These are phyloP conservation scores for Drosophila kikkawai DNA, from an alignment of 1,140 invertebrate species.

Conservation along the genomic window DNA sequence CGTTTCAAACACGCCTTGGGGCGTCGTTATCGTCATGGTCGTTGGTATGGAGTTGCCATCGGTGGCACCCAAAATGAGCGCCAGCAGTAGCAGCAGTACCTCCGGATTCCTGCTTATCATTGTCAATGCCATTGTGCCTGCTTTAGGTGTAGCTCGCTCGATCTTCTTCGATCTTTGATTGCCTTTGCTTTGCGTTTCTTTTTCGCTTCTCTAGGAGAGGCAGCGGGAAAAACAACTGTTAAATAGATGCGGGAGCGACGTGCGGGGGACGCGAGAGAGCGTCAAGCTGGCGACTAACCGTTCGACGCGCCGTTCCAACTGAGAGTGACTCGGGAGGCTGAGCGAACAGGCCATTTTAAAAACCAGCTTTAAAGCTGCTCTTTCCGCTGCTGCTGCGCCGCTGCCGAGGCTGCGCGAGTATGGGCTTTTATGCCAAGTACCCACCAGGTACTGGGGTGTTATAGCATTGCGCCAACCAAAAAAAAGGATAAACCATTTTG, in stretches of 20 bases:
- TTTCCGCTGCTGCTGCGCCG: conserved; percentile 10
- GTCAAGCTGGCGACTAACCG: conserved; percentile 50
- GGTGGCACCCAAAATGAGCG: conserved; percentile 19
- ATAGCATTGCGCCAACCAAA: background rate
- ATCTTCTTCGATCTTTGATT: conserved; percentile 37
- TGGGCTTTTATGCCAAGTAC: conserved; percentile 13
- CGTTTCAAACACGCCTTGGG: conserved; percentile 70
- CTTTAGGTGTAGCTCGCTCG: conserved; percentile 4
- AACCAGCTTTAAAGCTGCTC: conserved; percentile 65
- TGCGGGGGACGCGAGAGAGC: conserved; percentile 10
- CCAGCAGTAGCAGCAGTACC: conserved; percentile 36
- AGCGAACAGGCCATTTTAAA: conserved; percentile 64
- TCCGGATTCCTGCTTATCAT: conserved; percentile 50
- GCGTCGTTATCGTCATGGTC: conserved; percentile 61
- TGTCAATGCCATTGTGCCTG: conserved; percentile 34
- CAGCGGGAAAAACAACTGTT: conserved; percentile 53
- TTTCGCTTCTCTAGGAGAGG: conserved; percentile 25
- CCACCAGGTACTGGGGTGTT: background rate
- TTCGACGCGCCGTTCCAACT: conserved; percentile 62
- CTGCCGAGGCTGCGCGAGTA: conserved; percentile 3
- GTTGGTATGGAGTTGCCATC: conserved; percentile 64
- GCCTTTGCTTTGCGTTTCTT: conserved; percentile 33
- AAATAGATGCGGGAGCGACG: conserved; percentile 21
- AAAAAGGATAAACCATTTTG: background rate
- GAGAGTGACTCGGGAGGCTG: conserved; percentile 67